Conservation (phyloP, 1,140 invertebrate genomes). For the Antheraea pernyi region DNA sequence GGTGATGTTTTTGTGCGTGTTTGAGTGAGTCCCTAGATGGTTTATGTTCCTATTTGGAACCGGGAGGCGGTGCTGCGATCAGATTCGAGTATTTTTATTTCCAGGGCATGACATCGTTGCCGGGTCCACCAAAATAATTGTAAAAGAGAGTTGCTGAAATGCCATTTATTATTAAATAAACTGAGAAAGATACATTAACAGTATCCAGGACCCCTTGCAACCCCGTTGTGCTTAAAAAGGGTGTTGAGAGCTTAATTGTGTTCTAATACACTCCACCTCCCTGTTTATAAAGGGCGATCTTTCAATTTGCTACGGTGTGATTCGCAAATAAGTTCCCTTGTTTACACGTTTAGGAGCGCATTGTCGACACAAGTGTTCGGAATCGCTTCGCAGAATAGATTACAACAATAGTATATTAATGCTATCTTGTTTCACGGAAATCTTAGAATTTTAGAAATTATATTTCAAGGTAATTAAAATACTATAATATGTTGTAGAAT, state of each 20-base stretch:
- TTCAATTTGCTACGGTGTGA: constrained; percentile 68
- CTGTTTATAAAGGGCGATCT: constrained; percentile 48
- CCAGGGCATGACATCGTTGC: too few species aligned
- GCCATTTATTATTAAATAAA: background rate
- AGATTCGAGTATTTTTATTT: too few species aligned
- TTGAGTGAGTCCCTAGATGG: too few species aligned
- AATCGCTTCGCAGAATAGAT: background rate
- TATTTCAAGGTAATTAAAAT: too few species aligned
- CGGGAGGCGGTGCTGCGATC: too few species aligned
- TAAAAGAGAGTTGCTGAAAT: background rate
- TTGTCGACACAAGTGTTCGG: constrained; percentile 30
- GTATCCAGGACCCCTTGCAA: background rate
- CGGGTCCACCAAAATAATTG: background rate
- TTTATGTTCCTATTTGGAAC: too few species aligned
- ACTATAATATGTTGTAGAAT: too few species aligned
- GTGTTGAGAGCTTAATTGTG: constrained; percentile 54
- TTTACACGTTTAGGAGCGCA: constrained; percentile 43
- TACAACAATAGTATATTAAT: constrained; percentile 6
- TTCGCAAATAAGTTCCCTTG: constrained; percentile 58
- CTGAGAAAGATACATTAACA: background rate
- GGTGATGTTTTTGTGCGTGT: too few species aligned
- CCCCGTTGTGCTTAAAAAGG: constrained; percentile 21
- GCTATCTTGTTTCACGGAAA: background rate
- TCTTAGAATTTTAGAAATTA: background rate
- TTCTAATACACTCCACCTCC: constrained; percentile 60